Evolutionary conservation across 2,797 vertebrate genomes (phyloP).

Genomic region (Columba guinea): DNA sequence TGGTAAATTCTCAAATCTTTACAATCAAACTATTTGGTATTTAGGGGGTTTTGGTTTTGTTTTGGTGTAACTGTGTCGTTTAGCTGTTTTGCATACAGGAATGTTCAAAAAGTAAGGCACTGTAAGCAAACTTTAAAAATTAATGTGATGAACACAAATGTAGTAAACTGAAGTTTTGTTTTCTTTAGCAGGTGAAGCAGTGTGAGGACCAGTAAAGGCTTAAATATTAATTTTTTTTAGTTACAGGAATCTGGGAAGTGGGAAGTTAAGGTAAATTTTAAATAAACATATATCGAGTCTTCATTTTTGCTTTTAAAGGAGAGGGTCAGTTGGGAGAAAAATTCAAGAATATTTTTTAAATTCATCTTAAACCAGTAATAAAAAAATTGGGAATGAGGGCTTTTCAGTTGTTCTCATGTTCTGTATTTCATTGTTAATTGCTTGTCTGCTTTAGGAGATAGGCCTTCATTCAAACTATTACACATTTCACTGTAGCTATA

Average conservation of each 20-base stretch:
- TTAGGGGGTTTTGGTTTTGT: not conserved
- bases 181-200: not conserved
- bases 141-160: not conserved
- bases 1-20: not conserved
- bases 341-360: not conserved
- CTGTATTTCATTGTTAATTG: not conserved
- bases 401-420: not conserved
- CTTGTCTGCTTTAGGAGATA: not conserved
- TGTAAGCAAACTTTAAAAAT: not conserved
- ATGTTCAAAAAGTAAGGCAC: not conserved
- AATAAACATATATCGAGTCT: not conserved
- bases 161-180: not conserved
- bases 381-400: not conserved
- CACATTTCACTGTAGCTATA: not conserved
- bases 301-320: not conserved
- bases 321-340: not conserved
- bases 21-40: not conserved
- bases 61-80: not conserved
- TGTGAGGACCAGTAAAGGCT: not conserved
- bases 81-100: not conserved
- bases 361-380: not conserved
- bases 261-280: not conserved
- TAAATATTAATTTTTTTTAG: not conserved
- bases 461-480: not conserved
- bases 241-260: not conserved